phyloP scores from a whole-genome alignment of 2,888 invertebrate genomes.

The Caenorhabditis japonica region DNA sequence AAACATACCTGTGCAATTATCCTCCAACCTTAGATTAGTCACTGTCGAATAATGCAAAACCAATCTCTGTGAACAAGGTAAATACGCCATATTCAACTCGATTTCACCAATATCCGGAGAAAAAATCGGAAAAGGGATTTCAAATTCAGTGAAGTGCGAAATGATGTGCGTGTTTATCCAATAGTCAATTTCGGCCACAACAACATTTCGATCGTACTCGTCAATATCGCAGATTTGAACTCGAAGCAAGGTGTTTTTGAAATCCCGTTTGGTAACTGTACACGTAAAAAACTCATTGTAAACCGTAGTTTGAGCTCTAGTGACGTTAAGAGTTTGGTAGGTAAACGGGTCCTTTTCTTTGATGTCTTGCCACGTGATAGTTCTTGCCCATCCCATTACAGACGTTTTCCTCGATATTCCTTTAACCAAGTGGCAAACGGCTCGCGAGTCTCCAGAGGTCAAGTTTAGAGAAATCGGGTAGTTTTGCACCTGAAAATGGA shows the following conservation, averaged over 20 bases:
- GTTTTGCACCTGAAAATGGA: constrained; percentile 20
- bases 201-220: constrained; percentile 49
- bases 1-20: constrained; percentile 20
- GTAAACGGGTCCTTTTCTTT: constrained; percentile 39
- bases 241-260: constrained; percentile 54
- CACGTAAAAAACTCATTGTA: constrained; percentile 63
- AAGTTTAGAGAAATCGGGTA: constrained; percentile 35
- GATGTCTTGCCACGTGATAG: constrained; percentile 54
- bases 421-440: constrained; percentile 51
- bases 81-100: constrained; percentile 54
- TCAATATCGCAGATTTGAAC: constrained; percentile 62
- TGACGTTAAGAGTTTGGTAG: constrained; percentile 55
- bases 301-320: constrained; percentile 41
- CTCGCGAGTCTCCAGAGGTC: constrained; percentile 39
- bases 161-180: constrained; percentile 53
- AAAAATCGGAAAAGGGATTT: constrained; percentile 47
- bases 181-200: constrained; percentile 57
- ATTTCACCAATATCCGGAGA: constrained; percentile 61
- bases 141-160: constrained; percentile 51
- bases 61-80: constrained; percentile 51
- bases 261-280: constrained; percentile 34
- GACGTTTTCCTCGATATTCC: constrained; percentile 54
- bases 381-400: constrained; percentile 55
- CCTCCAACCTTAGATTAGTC: constrained; percentile 53
- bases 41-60: constrained; percentile 46